A percentile compares a stretch with the other conserved stretches of the same genome.
phyloP scores from a whole-genome alignment of 2,113 vertebrate genomes.

The Motacilla alba region DNA sequence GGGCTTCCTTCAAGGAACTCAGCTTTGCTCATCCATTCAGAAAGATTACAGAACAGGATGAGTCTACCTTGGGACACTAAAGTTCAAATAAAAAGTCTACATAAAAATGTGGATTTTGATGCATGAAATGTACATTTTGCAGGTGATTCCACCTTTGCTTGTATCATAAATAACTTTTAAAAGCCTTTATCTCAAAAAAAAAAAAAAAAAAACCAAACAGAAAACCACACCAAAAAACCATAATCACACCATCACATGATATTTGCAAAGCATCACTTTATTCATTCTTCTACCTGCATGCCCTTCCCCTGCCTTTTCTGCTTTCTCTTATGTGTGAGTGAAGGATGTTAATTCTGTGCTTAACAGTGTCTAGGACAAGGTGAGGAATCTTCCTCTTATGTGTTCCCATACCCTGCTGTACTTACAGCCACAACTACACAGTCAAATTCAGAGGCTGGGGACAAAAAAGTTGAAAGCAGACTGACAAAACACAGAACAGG shows the following conservation, averaged over 20 bases:
- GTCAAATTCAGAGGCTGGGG: background rate
- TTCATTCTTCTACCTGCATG: background rate
- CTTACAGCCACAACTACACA: background rate
- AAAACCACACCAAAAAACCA: background rate
- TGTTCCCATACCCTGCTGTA: background rate
- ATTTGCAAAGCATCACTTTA: constrained; percentile 7
- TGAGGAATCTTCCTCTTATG: background rate
- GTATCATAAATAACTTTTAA: background rate
- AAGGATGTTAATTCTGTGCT: background rate
- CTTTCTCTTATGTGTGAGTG: background rate
- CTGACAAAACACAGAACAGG: background rate
- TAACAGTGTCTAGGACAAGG: background rate
- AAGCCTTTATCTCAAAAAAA: background rate
- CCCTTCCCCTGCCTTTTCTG: background rate
- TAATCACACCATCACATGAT: background rate
- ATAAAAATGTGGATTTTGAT: background rate
- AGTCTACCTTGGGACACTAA: background rate
- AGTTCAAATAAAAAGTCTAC: background rate
- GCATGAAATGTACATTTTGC: background rate
- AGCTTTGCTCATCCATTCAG: background rate
- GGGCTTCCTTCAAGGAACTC: background rate
- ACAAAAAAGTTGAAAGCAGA: background rate
- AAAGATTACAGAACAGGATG: background rate
- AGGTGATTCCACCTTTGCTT: background rate
- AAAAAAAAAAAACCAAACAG: too few relatives aligned